phyloP scores from a whole-genome alignment of 1,140 invertebrate genomes.

The Drosophila pruinosa region DNA sequence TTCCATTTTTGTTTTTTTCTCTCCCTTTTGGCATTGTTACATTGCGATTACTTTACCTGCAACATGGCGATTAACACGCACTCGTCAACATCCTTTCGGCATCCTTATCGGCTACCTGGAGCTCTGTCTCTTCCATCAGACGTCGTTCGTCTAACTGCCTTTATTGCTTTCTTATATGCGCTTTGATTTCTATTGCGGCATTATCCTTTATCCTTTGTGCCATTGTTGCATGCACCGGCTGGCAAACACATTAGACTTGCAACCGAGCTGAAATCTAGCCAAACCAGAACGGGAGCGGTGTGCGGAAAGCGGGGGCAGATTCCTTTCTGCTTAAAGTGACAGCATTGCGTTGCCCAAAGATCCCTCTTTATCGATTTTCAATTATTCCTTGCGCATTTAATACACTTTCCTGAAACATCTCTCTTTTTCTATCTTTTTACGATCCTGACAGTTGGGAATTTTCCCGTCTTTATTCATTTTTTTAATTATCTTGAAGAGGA shows the following conservation, averaged over 20 bases:
- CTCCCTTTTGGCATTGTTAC: slow-evolving; percentile 43
- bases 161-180: slow-evolving; percentile 54
- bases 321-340: slow-evolving; percentile 22
- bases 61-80: slow-evolving; percentile 57
- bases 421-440: not conserved
- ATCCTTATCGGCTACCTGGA: slow-evolving; percentile 22
- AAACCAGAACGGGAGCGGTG: too few species aligned
- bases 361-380: slow-evolving; percentile 26
- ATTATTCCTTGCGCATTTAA: slow-evolving; percentile 17
- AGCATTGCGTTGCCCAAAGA: slow-evolving; percentile 13
- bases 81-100: slow-evolving; percentile 27
- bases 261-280: slow-evolving; percentile 11
- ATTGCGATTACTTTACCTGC: slow-evolving; percentile 56
- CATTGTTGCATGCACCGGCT: slow-evolving; percentile 56
- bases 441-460: not conserved
- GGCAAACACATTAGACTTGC: slow-evolving; percentile 50
- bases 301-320: not conserved
- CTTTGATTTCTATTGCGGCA: slow-evolving; percentile 56
- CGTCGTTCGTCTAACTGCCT: slow-evolving; percentile 16
- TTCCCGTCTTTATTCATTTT: not conserved
- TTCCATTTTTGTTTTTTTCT: slow-evolving; percentile 14
- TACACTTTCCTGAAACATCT: not conserved
- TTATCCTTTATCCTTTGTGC: slow-evolving; percentile 45
- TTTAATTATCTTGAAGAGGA: not conserved
- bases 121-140: not conserved